Base-by-base conservation (phyloP, 2,113 vertebrate genomes). In the Hippocampus zosterae region DNA sequence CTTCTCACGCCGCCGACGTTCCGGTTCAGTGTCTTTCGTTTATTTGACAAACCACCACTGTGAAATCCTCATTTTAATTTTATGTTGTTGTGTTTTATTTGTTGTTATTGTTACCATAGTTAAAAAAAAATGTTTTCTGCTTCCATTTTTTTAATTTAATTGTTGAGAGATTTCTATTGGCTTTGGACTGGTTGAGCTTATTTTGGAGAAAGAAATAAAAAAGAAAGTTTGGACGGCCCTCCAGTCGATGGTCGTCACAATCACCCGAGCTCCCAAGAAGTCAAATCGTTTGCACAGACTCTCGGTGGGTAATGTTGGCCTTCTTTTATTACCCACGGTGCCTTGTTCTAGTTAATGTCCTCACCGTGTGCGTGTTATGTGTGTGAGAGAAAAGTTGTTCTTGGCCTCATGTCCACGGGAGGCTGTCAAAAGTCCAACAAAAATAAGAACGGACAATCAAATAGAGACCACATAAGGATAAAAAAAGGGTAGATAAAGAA, bases 251-350 rank as follows among this genome's bases (percentile, higher is more conserved):
- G 69, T 84, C 73, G 83, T 83, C 65, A 65, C 80, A 81, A 90
- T 91, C 84, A 84, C 65, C 18, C 25, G 74, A 76, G 79, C 79
- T 85, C 25, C 25, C 74, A 82, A 81, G 79, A 88, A 89, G 85
- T 84, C 81, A 88, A 90, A 64, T 84, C 76, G 87, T 91, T 92
- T 92, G 89, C 88, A 90, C 86, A 88, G 85, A 90, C 88, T 90
- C 88, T 90, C 84, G 76, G 76, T 77, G 85, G 83, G 87, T 84
- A 76, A 88, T 90, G 81, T 81, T 83, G 44, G 72, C 85, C 76
- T 85, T 80, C 19, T 68, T 82, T 82, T 85, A 42, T 15, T 23
- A 85, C 78, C 82, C 83, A 83, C 74, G 86, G 90, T 91, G 88
- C 89, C 90, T 92, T 91, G 81, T 84, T 88, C 65, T 88, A 88